Percentiles rank a stretch among this genome's conserved stretches.
Evolutionary conservation across 2,888 invertebrate species (phyloP).

Genomic region (Teleogryllus oceanicus): DNA sequence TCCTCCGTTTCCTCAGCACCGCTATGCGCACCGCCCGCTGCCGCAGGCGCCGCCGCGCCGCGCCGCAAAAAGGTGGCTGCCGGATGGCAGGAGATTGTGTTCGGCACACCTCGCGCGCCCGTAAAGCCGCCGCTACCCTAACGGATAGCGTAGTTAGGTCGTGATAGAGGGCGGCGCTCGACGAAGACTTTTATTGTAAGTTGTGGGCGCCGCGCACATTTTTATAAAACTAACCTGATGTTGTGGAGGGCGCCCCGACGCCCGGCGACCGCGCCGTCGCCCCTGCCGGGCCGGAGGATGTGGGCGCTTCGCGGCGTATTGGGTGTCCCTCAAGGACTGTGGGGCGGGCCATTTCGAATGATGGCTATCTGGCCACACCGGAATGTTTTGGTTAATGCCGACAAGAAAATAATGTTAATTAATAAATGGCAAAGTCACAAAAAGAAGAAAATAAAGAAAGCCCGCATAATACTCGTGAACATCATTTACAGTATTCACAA

Average conservation of each 20-base stretch:
- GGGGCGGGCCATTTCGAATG: too few relatives aligned
- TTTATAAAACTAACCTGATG: conserved; percentile 18
- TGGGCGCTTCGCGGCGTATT: background rate
- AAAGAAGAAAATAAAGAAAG: too few relatives aligned
- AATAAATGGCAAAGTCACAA: too few relatives aligned
- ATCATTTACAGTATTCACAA: too few relatives aligned
- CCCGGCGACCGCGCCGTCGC: background rate
- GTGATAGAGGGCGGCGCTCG: background rate
- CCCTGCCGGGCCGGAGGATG: background rate
- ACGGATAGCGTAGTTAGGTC: background rate
- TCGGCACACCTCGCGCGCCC: conserved; percentile 5
- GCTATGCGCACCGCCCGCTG: background rate
- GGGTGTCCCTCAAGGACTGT: too few relatives aligned
- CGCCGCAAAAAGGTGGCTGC: background rate
- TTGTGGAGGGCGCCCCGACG: background rate
- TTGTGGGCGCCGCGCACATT: conserved; percentile 18
- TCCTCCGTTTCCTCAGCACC: background rate
- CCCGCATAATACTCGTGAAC: too few relatives aligned
- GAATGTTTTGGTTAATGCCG: too few relatives aligned
- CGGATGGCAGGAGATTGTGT: conserved; percentile 6
- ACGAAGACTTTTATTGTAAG: conserved; percentile 18
- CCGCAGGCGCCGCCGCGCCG: background rate
- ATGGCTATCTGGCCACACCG: too few relatives aligned
- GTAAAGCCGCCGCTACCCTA: background rate
- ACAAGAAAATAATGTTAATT: too few relatives aligned